Conservation (phyloP, 2,797 vertebrate species). For the Molothrus aeneus region DNA sequence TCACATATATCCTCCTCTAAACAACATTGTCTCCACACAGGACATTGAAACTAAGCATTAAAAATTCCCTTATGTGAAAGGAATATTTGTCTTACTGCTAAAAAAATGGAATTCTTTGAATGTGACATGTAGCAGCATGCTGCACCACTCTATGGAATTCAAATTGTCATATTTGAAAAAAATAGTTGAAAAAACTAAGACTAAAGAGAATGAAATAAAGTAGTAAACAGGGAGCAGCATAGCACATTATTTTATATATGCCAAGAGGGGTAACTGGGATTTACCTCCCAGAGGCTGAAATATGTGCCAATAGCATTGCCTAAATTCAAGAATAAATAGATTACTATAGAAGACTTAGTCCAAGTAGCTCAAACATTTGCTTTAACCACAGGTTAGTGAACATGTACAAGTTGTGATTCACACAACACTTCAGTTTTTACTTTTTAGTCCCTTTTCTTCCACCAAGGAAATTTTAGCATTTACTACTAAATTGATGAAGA, state of each 20-base stretch:
- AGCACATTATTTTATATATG: not conserved
- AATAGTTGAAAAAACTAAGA: not conserved
- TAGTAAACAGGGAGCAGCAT: not conserved
- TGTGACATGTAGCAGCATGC: not conserved
- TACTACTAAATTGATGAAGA: not conserved
- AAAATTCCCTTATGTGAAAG: not conserved
- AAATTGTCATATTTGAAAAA: not conserved
- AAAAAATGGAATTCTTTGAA: not conserved
- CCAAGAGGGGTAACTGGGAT: not conserved
- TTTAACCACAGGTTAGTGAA: not conserved
- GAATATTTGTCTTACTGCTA: not conserved
- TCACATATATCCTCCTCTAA: not conserved
- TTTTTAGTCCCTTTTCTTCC: not conserved
- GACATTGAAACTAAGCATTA: not conserved
- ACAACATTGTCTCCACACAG: not conserved
- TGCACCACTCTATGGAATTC: not conserved
- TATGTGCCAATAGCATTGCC: not conserved
- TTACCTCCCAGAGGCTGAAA: not conserved
- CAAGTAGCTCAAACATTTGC: not conserved
- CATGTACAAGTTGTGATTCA: not conserved
- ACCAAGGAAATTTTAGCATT: not conserved
- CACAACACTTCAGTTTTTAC: not conserved
- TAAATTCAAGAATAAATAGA: not conserved
- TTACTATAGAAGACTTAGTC: not conserved
- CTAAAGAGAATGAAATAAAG: not conserved